A percentile compares a stretch with the other conserved stretches of the same genome.
phyloP scores from a whole-genome alignment of 2,113 vertebrate genomes.

The Tetraodon nigroviridis region DNA sequence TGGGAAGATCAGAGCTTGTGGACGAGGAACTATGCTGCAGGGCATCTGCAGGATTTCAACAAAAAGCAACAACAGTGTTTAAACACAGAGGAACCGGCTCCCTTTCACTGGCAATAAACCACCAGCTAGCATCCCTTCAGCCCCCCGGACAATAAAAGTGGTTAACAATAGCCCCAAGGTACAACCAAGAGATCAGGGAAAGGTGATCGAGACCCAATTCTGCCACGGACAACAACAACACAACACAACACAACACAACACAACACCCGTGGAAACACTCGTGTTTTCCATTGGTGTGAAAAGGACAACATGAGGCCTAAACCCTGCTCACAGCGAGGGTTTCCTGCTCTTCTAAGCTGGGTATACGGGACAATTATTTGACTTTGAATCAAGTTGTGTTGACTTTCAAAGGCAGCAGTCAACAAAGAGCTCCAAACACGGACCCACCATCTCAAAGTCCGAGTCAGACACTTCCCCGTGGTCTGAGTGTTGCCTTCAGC shows the following conservation, averaged over 20 bases:
- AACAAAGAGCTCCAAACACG: no score
- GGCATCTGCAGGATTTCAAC: constrained; percentile 31
- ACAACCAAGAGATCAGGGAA: constrained; percentile 38
- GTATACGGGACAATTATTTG: no score
- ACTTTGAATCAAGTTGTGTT: background rate
- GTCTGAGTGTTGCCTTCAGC: no score
- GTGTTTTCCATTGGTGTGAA: constrained; percentile 22
- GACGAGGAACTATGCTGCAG: constrained; percentile 30
- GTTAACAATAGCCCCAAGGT: constrained; percentile 56
- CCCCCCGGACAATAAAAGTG: constrained; percentile 48
- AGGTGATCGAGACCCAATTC: constrained; percentile 5
- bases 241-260: no score
- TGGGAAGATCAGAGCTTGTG: constrained; percentile 44
- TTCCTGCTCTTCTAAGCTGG: background rate
- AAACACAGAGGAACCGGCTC: constrained; percentile 30
- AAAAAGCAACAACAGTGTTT: constrained; percentile 39
- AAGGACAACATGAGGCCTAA: constrained; percentile 16
- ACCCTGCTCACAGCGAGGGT: background rate
- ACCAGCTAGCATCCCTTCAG: constrained; percentile 46
- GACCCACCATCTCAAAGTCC: no score
- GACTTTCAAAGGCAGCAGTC: background rate
- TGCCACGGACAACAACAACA: background rate
- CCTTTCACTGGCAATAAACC: constrained; percentile 58
- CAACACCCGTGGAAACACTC: constrained; percentile 24
- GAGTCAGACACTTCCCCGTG: no score